A percentile compares a stretch with the other conserved stretches of the same genome.
Evolutionary conservation across 2,113 vertebrate genomes (phyloP).

Genomic region (Varanus salvator): DNA sequence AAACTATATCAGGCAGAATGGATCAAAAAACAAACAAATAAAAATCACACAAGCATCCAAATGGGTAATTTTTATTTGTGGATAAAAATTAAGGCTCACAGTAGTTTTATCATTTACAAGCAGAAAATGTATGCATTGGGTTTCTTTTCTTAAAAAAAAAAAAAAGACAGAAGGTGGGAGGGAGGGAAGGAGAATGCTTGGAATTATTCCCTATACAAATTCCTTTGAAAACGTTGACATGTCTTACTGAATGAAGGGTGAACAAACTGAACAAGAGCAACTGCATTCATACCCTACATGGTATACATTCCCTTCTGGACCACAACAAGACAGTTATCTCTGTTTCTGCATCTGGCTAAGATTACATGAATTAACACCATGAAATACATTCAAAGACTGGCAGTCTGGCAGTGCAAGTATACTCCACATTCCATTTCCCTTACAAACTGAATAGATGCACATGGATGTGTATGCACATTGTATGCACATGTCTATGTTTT

Average conservation of each 20-base stretch:
- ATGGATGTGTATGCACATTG: not conserved
- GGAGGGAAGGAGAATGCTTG: slow-evolving; percentile 55
- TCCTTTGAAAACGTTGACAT: slow-evolving; percentile 69
- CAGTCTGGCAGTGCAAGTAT: slow-evolving; percentile 25
- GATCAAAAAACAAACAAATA: not conserved
- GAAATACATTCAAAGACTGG: slow-evolving; percentile 38
- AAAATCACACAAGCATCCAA: slow-evolving; percentile 46
- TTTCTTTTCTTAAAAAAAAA: slow-evolving; percentile 52
- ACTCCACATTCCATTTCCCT: not conserved
- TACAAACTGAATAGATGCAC: not conserved
- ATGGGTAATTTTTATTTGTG: slow-evolving; percentile 74
- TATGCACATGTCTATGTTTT: not conserved
- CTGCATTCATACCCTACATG: slow-evolving; percentile 63
- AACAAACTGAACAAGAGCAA: slow-evolving; percentile 65
- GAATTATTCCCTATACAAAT: slow-evolving; percentile 62
- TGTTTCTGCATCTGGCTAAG: slow-evolving; percentile 39
- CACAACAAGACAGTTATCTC: slow-evolving; percentile 20
- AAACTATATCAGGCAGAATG: not conserved
- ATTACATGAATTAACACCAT: not conserved
- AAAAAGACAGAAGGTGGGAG: too few relatives aligned
- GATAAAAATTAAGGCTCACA: slow-evolving; percentile 81
- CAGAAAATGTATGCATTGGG: slow-evolving; percentile 64
- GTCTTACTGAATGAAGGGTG: slow-evolving; percentile 63
- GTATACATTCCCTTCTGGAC: slow-evolving; percentile 38
- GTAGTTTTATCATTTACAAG: slow-evolving; percentile 77